Base-by-base conservation (phyloP, 2,888 invertebrate species). In the Branchipolynoe longqiensis region DNA sequence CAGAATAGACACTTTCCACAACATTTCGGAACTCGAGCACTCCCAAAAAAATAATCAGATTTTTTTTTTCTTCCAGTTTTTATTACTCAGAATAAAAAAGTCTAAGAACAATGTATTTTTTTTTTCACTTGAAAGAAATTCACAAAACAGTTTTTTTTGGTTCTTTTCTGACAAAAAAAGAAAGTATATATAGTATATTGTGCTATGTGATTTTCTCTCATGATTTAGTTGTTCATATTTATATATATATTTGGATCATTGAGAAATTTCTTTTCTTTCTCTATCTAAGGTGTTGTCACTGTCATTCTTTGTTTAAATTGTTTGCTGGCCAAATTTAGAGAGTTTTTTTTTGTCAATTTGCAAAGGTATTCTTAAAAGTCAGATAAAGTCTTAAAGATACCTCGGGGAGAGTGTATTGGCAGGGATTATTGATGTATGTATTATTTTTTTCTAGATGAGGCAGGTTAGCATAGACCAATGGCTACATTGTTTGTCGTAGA, bases 291-390 rank as follows among this genome's bases (percentile, higher is more conserved):
- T 78, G 78, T 78, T 78, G 78, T 78, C 78, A 78, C 48, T 78
- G 78, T 78, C n/a, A n/a, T 48, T 78, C 78, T 48, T 33, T 78
- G 78, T n/a, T n/a, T 78, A 78, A 78, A 78, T 28, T 78, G 41
- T 78, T 41, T 33, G 28, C 48, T 25, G 48, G 48, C 41, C 41
- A 78, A 78, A 78, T 78, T 48, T 78, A n/a, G 54, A 78, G 78
- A 78, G 14, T n/a, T 48, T 48, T 78, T 41, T 41, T 48, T 78
- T 48, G 31, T 78, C 54, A 54, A 48, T 78, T 78, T 54, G 41
- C 22, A 6, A 22, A 78, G 8, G 18, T 3, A 48, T 31, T 31
- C 41, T 28, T 78, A 78, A 48, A 25, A 78, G 78, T 78, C n/a
- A n/a, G n/a, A n/a, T n/a, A n/a, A n/a, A n/a, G n/a, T n/a, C n/a